Evolutionary conservation across 2,113 vertebrate genomes (phyloP), one percentile per base, ranked within the genome.

Genomic region (Poicephalus gulielmi): DNA sequence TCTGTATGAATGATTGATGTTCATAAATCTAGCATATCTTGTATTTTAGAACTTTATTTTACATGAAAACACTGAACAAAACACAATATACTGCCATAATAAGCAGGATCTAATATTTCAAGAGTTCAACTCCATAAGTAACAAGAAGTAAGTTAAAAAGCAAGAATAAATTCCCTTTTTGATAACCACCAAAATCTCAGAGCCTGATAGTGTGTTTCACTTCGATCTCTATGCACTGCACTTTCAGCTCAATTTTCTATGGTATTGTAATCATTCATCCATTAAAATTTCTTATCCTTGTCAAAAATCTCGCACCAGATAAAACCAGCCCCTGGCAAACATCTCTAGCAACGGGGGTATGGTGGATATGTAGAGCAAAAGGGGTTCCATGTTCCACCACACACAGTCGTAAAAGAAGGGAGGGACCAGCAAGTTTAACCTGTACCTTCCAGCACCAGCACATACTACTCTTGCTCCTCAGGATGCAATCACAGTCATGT

Each of bases 1-100:
- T 86, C 71, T 79, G 20, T 77, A 43, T 88, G 59, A 91, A 79
- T 88, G 73, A 67, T 33, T 55, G 74, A 86, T 76, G n/a, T 52
- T 62, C 57, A 79, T 80, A 91, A 96, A 92, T 53, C 55, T 63
- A 88, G 77, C 52, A 86, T 28, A 76, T 71, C 49, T 52, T 59
- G 12, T 74, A 70, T 94, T 89, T 92, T 91, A 84, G 86, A 90
- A 52, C 67, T 82, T 95, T 4, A 13, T 92, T 95, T 96, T 80
- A 33, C 37, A 69, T 74, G 16, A 84, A 88, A 82, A 80, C 28
- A 55, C 24, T 44, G 69, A 83, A 63, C 81, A 87, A 92, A 94
- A 68, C 17, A 76, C 13, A 83, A 41, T 62, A 70, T 35, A 39
- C 24, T 78, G 11, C 11, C 71, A 49, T 77, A 87, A 91, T 44